Evolutionary conservation across 2,797 vertebrate species (phyloP), one percentile per base, ranked within the genome.

Genomic region (Geotria australis): DNA sequence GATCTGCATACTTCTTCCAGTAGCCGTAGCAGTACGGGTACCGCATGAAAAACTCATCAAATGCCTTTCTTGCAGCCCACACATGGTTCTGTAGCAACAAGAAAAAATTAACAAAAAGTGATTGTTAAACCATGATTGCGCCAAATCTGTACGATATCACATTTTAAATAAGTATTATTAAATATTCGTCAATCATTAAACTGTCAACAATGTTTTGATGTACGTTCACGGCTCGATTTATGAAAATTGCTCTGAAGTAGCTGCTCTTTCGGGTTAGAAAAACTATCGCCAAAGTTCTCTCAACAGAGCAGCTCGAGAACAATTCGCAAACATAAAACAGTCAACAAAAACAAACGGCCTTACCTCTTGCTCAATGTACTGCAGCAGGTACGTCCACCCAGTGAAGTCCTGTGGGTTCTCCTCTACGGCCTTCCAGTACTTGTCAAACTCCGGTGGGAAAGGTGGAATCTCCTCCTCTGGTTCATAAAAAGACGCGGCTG

Each of bases 1-100:
- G 78, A 65, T 98, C 91, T 1, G 91, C 84, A 24, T 91, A 96
- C 63, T 98, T 98, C 72, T 96, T 98, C 91, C 88, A 98, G 65
- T 96, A 98, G 58, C 91, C 91, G 60, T 96, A 98, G 70, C 91
- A 96, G 72, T 96, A 95, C 0, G 91, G 91, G 62, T 98, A 98
- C 57, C 77, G 82, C 1, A 81, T 69, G 63, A 96, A 84, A 70
- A 98, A 98, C 10, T 73, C 70, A 70, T 95, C 85, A 70, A 98
- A 98, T 2, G 83, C 73, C 62, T 76, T 82, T 64, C 80, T 79
- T 60, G 84, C 81, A 62, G 81, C 77, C 53, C 66, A 57, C 58
- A 95, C 67, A 57, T 77, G 73, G 71, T 85, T 91, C 91, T 98
- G 69, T 57, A 13, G 11, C 24, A 51, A 7, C 56, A 45, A n/a